Percentiles rank a stretch among this genome's conserved stretches.
Evolutionary conservation across 1,140 invertebrate genomes (phyloP).

Genomic region (Stegodyphus mimosarum): DNA sequence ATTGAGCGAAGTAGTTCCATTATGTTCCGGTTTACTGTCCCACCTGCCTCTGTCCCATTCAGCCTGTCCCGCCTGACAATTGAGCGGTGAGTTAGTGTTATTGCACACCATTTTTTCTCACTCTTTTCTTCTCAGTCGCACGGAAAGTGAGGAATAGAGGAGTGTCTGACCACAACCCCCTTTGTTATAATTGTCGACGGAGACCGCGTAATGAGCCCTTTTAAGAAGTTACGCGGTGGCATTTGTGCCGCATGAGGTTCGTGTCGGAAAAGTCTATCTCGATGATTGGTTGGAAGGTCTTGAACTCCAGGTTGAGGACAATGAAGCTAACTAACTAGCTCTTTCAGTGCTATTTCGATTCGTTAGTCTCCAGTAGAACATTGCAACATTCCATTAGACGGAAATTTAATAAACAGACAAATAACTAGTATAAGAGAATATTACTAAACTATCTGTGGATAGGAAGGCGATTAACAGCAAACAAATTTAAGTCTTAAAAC

Average conservation of each 20-base stretch:
- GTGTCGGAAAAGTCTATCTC: neutral
- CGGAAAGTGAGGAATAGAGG: neutral
- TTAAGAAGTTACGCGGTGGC: constrained; percentile 8
- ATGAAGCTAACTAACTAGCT: too few relatives aligned
- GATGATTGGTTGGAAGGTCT: neutral
- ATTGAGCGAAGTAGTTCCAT: neutral
- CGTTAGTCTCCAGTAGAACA: too few relatives aligned
- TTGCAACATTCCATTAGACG: too few relatives aligned
- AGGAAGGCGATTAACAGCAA: too few relatives aligned
- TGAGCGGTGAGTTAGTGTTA: constrained; percentile 40
- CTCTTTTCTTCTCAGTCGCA: neutral
- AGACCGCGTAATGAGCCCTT: constrained; percentile 20
- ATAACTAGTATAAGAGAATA: too few relatives aligned
- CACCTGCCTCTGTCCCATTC: constrained; percentile 7
- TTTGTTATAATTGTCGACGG: neutral
- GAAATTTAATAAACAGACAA: too few relatives aligned
- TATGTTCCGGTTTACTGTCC: neutral
- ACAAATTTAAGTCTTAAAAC: too few relatives aligned
- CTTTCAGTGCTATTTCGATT: too few relatives aligned
- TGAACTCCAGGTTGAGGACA: too few relatives aligned
- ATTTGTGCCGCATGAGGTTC: neutral
- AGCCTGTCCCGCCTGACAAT: neutral
- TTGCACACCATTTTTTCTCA: neutral
- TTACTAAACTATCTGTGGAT: too few relatives aligned
- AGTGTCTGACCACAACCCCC: neutral